Percentiles rank a stretch among this genome's conserved stretches.
Evolutionary conservation across 2,888 invertebrate species (phyloP).

Genomic region (Drosophila birchii): DNA sequence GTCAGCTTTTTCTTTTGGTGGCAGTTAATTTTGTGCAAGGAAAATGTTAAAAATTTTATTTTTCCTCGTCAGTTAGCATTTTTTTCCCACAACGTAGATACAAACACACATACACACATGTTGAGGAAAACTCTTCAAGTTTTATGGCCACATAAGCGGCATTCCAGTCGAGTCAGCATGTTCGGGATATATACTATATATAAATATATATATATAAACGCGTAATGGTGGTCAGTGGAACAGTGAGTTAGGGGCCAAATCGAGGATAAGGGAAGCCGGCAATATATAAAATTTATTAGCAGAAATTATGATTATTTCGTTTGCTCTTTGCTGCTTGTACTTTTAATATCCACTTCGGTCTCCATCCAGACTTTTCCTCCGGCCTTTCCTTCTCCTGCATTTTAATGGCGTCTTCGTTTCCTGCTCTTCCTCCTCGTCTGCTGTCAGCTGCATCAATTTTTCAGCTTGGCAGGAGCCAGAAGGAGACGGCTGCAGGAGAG

Average conservation of each 20-base stretch:
- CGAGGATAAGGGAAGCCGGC: conserved; percentile 27
- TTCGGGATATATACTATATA: conserved; percentile 19
- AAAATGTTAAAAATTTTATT: conserved; percentile 40
- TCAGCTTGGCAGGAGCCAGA: conserved; percentile 25
- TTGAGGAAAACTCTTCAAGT: conserved; percentile 60
- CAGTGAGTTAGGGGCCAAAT: conserved; percentile 8
- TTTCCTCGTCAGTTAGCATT: conserved; percentile 25
- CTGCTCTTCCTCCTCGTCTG: conserved; percentile 61
- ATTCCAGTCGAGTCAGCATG: conserved; percentile 69
- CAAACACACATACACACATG: conserved; percentile 50
- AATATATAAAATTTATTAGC: conserved; percentile 81
- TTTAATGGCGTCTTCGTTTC: conserved; percentile 66
- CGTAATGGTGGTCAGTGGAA: conserved; percentile 13
- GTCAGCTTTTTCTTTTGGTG: conserved; percentile 30
- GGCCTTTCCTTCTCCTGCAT: conserved; percentile 51
- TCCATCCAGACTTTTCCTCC: conserved; percentile 18
- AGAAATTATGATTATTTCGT: conserved; percentile 80
- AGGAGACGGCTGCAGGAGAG: conserved; percentile 44
- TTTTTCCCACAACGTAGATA: conserved; percentile 28
- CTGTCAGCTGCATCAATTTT: conserved; percentile 77
- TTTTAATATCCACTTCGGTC: conserved; percentile 77
- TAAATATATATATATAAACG: conserved; percentile 2
- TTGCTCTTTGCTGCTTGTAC: conserved; percentile 73
- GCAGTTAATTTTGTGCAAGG: conserved; percentile 65
- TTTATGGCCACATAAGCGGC: conserved; percentile 74